Evolutionary conservation across 2,888 invertebrate species (phyloP).

Genomic region (Athripsodes cinereus): DNA sequence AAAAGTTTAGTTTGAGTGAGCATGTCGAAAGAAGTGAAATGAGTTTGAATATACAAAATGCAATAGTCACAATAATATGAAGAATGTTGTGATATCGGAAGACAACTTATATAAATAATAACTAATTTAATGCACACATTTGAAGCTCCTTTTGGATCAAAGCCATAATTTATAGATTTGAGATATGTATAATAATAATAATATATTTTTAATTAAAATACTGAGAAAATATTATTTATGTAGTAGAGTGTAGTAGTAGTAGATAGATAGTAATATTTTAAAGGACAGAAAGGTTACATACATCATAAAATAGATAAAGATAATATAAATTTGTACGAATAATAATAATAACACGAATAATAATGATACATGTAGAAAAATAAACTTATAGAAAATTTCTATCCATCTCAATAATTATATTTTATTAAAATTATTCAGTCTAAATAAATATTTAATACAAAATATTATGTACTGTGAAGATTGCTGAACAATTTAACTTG

Average conservation of each 20-base stretch:
- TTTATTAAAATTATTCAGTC: background rate
- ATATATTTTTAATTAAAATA: background rate
- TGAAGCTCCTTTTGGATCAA: background rate
- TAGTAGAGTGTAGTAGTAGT: background rate
- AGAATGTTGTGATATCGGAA: background rate
- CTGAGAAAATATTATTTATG: background rate
- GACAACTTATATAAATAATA: slow-evolving; percentile 1
- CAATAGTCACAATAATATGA: background rate
- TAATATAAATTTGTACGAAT: too few species aligned
- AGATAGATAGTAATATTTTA: too few species aligned
- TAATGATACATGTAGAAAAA: background rate
- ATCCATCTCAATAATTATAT: too few species aligned
- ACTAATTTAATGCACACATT: slow-evolving; percentile 1
- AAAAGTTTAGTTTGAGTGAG: too few species aligned
- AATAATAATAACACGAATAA: too few species aligned
- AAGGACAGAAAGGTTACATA: too few species aligned
- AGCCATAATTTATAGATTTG: background rate
- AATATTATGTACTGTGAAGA: background rate
- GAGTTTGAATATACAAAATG: too few species aligned
- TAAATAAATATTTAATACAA: background rate
- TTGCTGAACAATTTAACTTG: too few species aligned
- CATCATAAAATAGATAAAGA: too few species aligned
- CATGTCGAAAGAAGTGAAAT: too few species aligned
- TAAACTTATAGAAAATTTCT: background rate
- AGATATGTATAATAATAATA: background rate